Evolutionary conservation across 2,888 invertebrate species (phyloP), one percentile per base, ranked within the genome.

Genomic region (Agrenia bidenticulata): DNA sequence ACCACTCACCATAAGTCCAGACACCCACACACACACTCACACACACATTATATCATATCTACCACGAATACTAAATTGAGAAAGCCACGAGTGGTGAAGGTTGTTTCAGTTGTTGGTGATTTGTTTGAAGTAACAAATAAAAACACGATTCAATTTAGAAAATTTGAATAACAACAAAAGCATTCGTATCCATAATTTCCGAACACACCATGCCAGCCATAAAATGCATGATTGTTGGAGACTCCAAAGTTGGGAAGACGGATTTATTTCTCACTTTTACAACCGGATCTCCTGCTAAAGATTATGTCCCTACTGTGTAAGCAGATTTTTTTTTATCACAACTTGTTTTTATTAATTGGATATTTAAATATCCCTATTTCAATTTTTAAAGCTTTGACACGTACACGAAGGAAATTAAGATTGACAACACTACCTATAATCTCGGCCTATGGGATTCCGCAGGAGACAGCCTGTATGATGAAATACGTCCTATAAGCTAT

Each of bases 211-310:
- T 21, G 19, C 61, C 58, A 45, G 39, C 61, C 1, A 59, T 91
- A 77, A 92, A 92, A 84, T 88, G 92, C 78, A 91, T 92, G 71
- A 89, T 89, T 67, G 90, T 94, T 54, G 93, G 93, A 57, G 93
- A 94, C 81, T 93, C 93, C 76, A 89, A 90, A 85, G 92, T 93
- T 41, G 93, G 94, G 63, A 94, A 94, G 84, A 93, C 93, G 19
- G 92, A 92, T 79, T 83, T 94, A 78, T 85, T 93, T 72, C 90
- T 92, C 80, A 89, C 91, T 58, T 92, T 92, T 80, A 91, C 90
- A 58, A 86, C 85, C 76, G 88, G 89, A 76, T 85, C 86, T 79
- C 92, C 92, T 80, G 92, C 93, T 17, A 84, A 85, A 77, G 90
- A 91, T 81, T 94, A 94, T 80, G 88, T 92, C 67, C 70, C 70